Evolutionary conservation across 2,797 vertebrate species (phyloP).

Genomic region (Gouania willdenowi): DNA sequence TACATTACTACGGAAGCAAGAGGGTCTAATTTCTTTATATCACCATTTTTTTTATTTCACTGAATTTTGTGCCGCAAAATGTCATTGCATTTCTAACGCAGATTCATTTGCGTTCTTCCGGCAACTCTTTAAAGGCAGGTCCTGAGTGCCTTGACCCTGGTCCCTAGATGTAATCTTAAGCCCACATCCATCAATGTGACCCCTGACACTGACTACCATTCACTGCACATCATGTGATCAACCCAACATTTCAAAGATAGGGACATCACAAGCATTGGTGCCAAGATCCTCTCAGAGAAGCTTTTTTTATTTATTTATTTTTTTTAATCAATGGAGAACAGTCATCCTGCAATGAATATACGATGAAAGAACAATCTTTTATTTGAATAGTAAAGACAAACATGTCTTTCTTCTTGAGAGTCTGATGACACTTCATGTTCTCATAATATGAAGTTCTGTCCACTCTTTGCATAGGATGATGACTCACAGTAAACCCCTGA

Average conservation of each 20-base stretch:
- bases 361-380: background rate
- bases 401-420: constrained; percentile 12
- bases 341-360: constrained; percentile 1
- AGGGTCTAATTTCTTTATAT: too few relatives aligned
- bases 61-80: too few relatives aligned
- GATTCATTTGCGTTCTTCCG: constrained; percentile 30
- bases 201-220: constrained; percentile 46
- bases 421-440: constrained; percentile 15
- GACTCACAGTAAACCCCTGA: constrained; percentile 23
- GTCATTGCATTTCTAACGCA: too few relatives aligned
- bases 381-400: background rate
- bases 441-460: constrained; percentile 17
- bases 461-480: constrained; percentile 14
- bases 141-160: constrained; percentile 23
- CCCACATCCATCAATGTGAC: constrained; percentile 44
- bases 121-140: constrained; percentile 33
- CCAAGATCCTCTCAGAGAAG: too few relatives aligned
- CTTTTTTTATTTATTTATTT: background rate
- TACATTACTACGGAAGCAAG: too few relatives aligned
- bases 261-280: background rate
- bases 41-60: too few relatives aligned
- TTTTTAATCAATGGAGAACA: too few relatives aligned
- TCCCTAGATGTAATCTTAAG: constrained; percentile 45
- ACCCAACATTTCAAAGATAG: constrained; percentile 30
- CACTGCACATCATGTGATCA: constrained; percentile 51